Evolutionary conservation across 2,113 vertebrate species (phyloP).

Genomic region (Diadophis punctatus): DNA sequence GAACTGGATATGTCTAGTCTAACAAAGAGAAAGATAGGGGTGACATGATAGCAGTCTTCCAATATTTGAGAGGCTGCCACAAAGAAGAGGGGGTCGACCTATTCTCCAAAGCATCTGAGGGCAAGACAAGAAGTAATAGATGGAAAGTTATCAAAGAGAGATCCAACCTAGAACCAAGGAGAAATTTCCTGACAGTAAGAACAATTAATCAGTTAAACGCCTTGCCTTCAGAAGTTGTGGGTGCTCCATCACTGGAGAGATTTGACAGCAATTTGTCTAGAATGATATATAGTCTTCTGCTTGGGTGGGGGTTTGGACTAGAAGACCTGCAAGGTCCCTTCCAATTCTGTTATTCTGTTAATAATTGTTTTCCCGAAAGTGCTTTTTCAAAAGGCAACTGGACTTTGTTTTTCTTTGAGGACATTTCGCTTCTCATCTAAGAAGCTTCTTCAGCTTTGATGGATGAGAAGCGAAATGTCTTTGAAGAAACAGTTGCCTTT

Average conservation of each 20-base stretch:
- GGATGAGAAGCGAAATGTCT: no score
- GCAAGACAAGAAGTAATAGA: neutral
- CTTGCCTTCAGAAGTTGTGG: neutral
- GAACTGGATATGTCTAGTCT: neutral
- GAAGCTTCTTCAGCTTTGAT: no score
- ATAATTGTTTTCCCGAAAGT: neutral
- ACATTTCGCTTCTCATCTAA: neutral
- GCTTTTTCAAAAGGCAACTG: neutral
- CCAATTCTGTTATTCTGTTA: neutral
- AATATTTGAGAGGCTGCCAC: no score
- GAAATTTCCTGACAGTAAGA: neutral
- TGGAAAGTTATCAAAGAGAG: neutral
- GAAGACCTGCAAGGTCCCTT: neutral
- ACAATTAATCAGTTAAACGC: neutral
- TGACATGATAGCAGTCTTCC: neutral
- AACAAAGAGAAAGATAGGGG: neutral
- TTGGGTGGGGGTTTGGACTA: neutral
- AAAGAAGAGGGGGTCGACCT: neutral
- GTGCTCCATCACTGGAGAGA: neutral
- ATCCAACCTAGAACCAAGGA: neutral
- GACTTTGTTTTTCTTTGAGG: neutral
- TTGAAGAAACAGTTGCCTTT: neutral
- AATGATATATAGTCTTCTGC: neutral
- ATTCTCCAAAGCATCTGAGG: neutral
- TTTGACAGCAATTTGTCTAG: neutral